Base-by-base conservation (phyloP, 1,140 invertebrate species). In the Halictus rubicundus region DNA sequence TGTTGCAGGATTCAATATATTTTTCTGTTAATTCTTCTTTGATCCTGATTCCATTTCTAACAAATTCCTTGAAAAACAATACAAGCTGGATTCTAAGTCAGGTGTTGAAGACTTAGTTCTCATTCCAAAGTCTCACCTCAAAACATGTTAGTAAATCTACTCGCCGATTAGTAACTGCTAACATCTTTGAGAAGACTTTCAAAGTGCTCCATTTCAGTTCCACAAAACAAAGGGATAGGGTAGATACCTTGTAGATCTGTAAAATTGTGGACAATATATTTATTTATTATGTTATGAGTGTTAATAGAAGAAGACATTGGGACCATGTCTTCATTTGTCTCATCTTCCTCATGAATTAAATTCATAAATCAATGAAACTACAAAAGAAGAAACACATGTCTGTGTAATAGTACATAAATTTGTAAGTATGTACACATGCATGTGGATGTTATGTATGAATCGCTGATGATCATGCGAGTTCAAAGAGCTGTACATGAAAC, bases 141-240 rank as follows among this genome's bases (percentile, higher is more conserved):
- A 96, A 95, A 85, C 94, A 95, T 86, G 95, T 94, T 64, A 96
- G 88, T 60, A 97, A 91, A 70, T 94, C 92, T 69, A 95, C 93
- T 84, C 96, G 95, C 80, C 95, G 95, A 76, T 95, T 95, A 87
- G 95, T 95, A 70, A 96, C 95, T 82, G 95, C 96, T 54, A 98
- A 90, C 85, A 98, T 94, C 84, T 95, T 93, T 82, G 95, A 93
- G 91, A 98, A 96, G 49, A 95, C 95, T 69, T 96, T 94, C 82
- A 97, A 87, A 90, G 97, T 94, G 61, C 95, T 94, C 78, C 97
- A 95, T 93, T 97, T 96, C 42, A 93, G 88, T 59, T 94, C 92
- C 25, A 96, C 89, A 37, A 95, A 92, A 83, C 95, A 10, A 52
- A 1, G 0, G 14, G 16, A 95, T 81, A 95, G 91, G 78, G 94